Conservation (phyloP, 2,888 invertebrate genomes). For the Quadroppia sp. region DNA sequence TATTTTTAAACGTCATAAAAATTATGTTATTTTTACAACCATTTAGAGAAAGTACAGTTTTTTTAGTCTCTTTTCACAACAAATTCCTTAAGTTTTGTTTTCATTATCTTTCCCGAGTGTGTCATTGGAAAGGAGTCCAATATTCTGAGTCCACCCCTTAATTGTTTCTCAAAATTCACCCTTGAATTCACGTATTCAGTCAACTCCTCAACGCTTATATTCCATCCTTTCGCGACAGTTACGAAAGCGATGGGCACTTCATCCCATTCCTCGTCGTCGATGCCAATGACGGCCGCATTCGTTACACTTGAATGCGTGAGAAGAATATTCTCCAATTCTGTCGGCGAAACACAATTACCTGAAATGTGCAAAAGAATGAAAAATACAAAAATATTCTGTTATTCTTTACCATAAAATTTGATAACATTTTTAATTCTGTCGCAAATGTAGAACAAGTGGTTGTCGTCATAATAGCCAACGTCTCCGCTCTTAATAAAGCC, state of each 20-base stretch:
- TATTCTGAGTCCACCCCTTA: background rate
- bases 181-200: background rate
- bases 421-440: background rate
- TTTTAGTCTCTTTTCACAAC: too few relatives aligned
- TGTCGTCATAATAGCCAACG: background rate
- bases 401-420: background rate
- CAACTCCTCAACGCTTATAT: background rate
- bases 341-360: too few relatives aligned
- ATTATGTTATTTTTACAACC: too few relatives aligned
- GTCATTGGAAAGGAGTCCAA: background rate
- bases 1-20: too few relatives aligned
- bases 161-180: background rate
- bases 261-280: background rate
- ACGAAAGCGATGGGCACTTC: background rate
- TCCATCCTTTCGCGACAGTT: background rate
- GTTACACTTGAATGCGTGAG: background rate
- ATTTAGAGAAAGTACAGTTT: too few relatives aligned
- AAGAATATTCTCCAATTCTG: background rate
- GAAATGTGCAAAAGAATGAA: too few relatives aligned
- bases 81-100: background rate
- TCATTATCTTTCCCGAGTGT: background rate
- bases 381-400: too few relatives aligned
- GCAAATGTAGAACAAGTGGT: background rate
- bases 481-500: background rate
- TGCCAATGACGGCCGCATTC: background rate